These are phyloP conservation scores for Camponotus floridanus DNA, from an alignment of 1,140 invertebrate genomes.

Conservation along the genomic window DNA sequence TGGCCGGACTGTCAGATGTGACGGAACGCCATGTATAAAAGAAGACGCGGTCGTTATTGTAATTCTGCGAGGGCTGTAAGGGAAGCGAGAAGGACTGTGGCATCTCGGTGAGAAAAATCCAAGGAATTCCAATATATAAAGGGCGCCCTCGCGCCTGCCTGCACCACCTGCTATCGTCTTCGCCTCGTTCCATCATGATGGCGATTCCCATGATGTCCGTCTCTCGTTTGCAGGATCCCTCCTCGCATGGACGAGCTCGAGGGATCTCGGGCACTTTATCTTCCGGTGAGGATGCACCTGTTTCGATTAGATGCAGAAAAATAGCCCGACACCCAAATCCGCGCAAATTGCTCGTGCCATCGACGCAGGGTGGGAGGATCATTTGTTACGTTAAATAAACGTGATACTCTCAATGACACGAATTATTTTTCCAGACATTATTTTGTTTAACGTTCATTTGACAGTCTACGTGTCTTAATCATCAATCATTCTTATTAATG, in stretches of 20 bases:
- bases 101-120: conserved; percentile 70
- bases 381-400: background rate
- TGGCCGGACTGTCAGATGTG: background rate
- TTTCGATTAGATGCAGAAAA: conserved; percentile 19
- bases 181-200: conserved; percentile 49
- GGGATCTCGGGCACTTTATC: conserved; percentile 31
- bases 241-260: conserved; percentile 25
- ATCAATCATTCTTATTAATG: background rate
- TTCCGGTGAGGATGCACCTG: conserved; percentile 42
- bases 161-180: conserved; percentile 60
- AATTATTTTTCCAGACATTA: too few relatives aligned
- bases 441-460: too few relatives aligned
- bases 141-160: conserved; percentile 53
- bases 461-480: background rate
- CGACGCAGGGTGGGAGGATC: too few relatives aligned
- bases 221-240: conserved; percentile 52
- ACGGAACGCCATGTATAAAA: background rate
- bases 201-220: conserved; percentile 50
- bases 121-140: conserved; percentile 76
- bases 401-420: too few relatives aligned
- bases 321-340: background rate
- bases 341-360: background rate
- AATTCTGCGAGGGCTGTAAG: conserved; percentile 26
- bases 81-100: background rate
- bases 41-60: conserved; percentile 12